Percentiles rank a stretch among this genome's conserved stretches.
These are phyloP conservation scores for Laterallus jamaicensis DNA, from an alignment of 2,113 vertebrate species.

Conservation along the genomic window DNA sequence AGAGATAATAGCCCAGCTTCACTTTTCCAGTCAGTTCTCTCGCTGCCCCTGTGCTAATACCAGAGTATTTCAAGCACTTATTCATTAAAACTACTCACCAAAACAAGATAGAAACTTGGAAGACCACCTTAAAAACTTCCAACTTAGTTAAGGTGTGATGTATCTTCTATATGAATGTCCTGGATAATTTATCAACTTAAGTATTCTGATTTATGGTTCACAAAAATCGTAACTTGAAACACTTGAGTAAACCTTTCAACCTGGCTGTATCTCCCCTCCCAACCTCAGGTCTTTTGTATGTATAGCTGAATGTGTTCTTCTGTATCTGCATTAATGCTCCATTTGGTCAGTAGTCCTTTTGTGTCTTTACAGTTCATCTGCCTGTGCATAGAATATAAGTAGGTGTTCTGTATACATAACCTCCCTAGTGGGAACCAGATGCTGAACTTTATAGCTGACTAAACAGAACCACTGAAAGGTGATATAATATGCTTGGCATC, in stretches of 20 bases:
- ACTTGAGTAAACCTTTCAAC: not conserved
- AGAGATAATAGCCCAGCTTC: not conserved
- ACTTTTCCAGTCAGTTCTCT: not conserved
- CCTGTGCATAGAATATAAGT: not conserved
- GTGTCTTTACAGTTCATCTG: not conserved
- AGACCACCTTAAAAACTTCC: not conserved
- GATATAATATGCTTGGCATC: not conserved
- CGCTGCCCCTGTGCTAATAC: not conserved
- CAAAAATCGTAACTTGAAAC: not conserved
- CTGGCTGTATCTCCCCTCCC: not conserved
- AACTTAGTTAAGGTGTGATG: not conserved
- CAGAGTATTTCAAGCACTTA: not conserved
- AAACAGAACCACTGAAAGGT: conserved; percentile 10
- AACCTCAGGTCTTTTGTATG: not conserved
- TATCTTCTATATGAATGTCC: not conserved
- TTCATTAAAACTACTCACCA: not conserved
- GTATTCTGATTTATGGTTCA: not conserved
- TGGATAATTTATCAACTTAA: not conserved
- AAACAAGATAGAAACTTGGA: not conserved
- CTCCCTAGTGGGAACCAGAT: not conserved
- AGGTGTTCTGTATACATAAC: conserved; percentile 6
- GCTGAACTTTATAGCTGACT: conserved; percentile 44
- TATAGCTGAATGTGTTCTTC: not conserved
- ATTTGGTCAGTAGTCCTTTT: not conserved
- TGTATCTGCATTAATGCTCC: not conserved